Conservation (phyloP, 1,140 invertebrate species). For the Archegozetes longisetosus region DNA sequence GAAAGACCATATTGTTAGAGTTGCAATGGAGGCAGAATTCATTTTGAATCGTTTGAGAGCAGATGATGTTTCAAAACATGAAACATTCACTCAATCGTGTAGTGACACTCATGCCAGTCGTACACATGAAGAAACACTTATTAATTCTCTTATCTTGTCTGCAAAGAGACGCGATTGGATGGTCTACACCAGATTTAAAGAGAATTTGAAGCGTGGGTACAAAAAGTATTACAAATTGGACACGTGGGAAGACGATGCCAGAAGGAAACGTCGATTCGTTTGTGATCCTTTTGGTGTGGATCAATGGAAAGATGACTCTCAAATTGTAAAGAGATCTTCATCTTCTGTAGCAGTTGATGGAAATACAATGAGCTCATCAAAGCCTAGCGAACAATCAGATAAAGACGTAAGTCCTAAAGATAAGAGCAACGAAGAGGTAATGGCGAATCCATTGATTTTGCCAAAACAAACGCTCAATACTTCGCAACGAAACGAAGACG, state of each 20-base stretch:
- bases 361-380: neutral
- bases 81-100: slow-evolving; percentile 50
- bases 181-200: slow-evolving; percentile 15
- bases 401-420: neutral
- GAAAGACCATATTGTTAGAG: slow-evolving; percentile 96
- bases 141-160: slow-evolving; percentile 19
- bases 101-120: slow-evolving; percentile 10
- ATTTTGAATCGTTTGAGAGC: slow-evolving; percentile 96
- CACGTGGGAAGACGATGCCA: slow-evolving; percentile 96
- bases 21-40: slow-evolving; percentile 99
- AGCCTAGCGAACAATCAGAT: neutral
- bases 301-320: neutral
- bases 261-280: slow-evolving; percentile 79
- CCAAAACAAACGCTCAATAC: neutral
- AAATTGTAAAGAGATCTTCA: too few species aligned
- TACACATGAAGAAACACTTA: slow-evolving; percentile 16
- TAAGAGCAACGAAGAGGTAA: neutral
- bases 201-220: neutral
- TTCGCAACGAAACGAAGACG: slow-evolving; percentile 1
- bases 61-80: slow-evolving; percentile 96
- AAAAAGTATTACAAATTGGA: slow-evolving; percentile 65
- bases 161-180: slow-evolving; percentile 17
- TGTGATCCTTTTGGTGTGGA: slow-evolving; percentile 52
- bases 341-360: neutral
- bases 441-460: slow-evolving; percentile 2